Evolutionary conservation across 2,888 invertebrate genomes (phyloP).

Genomic region (Marronus borbonicus): DNA sequence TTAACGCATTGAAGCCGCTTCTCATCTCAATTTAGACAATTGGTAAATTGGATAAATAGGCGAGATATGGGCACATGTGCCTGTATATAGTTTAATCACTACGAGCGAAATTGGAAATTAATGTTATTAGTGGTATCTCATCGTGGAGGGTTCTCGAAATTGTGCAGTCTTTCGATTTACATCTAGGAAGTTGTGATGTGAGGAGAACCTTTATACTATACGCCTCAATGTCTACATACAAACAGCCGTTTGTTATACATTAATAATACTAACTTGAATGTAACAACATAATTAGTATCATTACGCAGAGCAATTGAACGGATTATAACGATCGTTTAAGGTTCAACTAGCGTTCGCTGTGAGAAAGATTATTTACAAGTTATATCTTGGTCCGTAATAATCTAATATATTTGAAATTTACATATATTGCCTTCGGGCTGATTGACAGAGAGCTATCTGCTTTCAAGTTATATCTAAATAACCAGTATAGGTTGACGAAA

Average conservation of each 20-base stretch:
- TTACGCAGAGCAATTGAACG: neutral
- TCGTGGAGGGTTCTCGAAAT: neutral
- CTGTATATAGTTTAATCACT: constrained; percentile 15
- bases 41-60: constrained; percentile 4
- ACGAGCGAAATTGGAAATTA: constrained; percentile 16
- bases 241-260: constrained; percentile 8
- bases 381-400: neutral
- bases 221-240: neutral
- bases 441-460: neutral
- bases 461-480: neutral
- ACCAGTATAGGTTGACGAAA: too few relatives aligned
- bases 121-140: constrained; percentile 17
- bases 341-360: neutral
- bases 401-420: constrained; percentile 7
- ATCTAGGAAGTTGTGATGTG: neutral
- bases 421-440: neutral
- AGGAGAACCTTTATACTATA: neutral
- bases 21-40: neutral
- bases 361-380: too few relatives aligned
- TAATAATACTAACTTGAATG: neutral
- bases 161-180: neutral
- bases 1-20: neutral
- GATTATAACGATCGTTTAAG: constrained; percentile 6
- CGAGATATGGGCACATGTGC: constrained; percentile 5
- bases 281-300: neutral